Conservation (phyloP, 1,140 invertebrate species). For the Zaprionus lachaisei region DNA sequence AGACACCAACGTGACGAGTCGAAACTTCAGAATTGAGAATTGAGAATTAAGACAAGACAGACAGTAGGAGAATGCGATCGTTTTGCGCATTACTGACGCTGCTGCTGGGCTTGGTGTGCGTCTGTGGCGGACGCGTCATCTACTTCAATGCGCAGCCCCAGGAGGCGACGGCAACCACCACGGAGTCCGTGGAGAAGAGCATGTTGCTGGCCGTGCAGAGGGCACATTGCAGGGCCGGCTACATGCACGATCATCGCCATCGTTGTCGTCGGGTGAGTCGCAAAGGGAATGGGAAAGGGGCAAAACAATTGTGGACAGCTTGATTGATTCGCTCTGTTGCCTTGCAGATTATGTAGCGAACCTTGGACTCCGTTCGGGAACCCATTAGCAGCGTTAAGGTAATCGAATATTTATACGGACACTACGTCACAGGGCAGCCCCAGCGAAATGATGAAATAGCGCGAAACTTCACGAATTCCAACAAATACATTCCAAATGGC, state of each 20-base stretch:
- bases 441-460: slow-evolving; percentile 31
- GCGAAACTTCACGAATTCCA: slow-evolving; percentile 20
- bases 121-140: slow-evolving; percentile 52
- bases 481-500: neutral
- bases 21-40: neutral
- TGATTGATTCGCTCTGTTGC: slow-evolving; percentile 1
- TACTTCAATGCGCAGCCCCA: slow-evolving; percentile 51
- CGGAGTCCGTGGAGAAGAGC: slow-evolving; percentile 39
- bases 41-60: neutral
- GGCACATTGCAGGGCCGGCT: slow-evolving; percentile 51
- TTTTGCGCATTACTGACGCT: neutral
- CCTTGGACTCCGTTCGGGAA: slow-evolving; percentile 25
- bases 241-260: slow-evolving; percentile 61
- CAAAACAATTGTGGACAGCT: neutral
- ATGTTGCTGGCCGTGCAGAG: slow-evolving; percentile 58
- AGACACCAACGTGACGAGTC: neutral
- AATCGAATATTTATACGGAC: slow-evolving; percentile 27
- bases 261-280: slow-evolving; percentile 69
- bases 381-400: neutral
- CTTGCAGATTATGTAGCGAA: slow-evolving; percentile 47
- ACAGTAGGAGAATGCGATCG: slow-evolving; percentile 4
- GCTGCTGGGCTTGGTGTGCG: slow-evolving; percentile 9
- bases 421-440: slow-evolving; percentile 34
- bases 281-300: neutral
- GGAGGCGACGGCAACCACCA: slow-evolving; percentile 6